phyloP scores from a whole-genome alignment of 2,113 vertebrate species.

The Istiophorus platypterus region DNA sequence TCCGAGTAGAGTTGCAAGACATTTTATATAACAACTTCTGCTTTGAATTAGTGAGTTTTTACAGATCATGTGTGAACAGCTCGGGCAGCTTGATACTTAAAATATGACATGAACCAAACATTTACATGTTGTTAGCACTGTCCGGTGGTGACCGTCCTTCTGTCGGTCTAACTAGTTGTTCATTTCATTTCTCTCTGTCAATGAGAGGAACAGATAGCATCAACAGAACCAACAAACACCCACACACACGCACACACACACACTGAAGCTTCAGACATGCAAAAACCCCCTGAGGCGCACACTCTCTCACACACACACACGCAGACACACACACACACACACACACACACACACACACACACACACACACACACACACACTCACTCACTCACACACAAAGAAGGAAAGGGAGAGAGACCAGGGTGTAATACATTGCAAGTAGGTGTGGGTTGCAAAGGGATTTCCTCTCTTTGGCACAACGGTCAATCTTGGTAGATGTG shows the following conservation, averaged over 20 bases:
- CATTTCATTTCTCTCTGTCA: conserved; percentile 56
- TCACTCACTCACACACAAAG: conserved; percentile 14
- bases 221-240: conserved; percentile 47
- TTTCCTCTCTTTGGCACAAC: conserved; percentile 63
- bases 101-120: background rate
- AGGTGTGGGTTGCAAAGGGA: conserved; percentile 58
- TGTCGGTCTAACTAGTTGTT: conserved; percentile 46
- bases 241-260: conserved; percentile 17
- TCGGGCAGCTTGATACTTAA: background rate
- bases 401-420: background rate
- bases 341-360: no score
- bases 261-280: background rate
- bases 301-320: no score
- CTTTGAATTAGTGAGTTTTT: background rate
- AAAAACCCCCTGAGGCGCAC: background rate
- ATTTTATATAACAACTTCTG: background rate
- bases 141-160: background rate
- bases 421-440: conserved; percentile 17
- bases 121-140: conserved; percentile 8
- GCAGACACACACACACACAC: conserved; percentile 22
- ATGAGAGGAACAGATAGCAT: conserved; percentile 57
- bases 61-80: background rate
- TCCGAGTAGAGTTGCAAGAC: no score
- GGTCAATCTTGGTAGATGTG: conserved; percentile 52
- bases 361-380: conserved; percentile 21